phyloP scores from a whole-genome alignment of 1,140 invertebrate species.

The Aculops lycopersici region DNA sequence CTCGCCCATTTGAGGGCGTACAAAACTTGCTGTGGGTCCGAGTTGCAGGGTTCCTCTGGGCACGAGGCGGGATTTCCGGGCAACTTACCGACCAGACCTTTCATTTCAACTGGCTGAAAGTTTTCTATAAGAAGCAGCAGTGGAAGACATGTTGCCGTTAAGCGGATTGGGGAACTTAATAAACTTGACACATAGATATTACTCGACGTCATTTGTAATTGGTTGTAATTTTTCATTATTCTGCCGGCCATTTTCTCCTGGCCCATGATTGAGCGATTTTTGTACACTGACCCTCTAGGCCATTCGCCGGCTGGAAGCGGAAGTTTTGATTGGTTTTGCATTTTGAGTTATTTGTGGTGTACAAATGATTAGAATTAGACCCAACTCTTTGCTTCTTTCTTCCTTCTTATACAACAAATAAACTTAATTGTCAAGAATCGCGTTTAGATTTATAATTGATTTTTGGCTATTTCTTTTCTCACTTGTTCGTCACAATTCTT shows the following conservation, averaged over 20 bases:
- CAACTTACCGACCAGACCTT: neutral
- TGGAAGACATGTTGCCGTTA: neutral
- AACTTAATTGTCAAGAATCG: too few relatives aligned
- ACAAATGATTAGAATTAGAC: neutral
- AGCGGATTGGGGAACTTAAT: too few relatives aligned
- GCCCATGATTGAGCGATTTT: neutral
- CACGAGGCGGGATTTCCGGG: neutral
- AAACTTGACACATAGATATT: too few relatives aligned
- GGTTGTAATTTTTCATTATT: neutral
- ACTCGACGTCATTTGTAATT: neutral
- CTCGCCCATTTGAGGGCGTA: neutral
- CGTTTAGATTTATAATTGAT: neutral
- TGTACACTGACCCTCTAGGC: neutral
- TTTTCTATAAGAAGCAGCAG: neutral
- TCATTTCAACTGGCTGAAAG: neutral
- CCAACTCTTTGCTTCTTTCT: neutral
- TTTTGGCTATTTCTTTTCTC: neutral
- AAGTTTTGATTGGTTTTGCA: neutral
- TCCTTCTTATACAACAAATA: too few relatives aligned
- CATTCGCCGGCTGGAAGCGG: neutral
- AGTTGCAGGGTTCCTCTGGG: neutral
- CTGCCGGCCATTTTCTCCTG: neutral
- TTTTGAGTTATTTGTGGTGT: neutral
- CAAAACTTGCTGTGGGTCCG: neutral
- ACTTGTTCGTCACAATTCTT: neutral